Conservation (phyloP, 2,888 invertebrate genomes). For the Lasiommata megera region DNA sequence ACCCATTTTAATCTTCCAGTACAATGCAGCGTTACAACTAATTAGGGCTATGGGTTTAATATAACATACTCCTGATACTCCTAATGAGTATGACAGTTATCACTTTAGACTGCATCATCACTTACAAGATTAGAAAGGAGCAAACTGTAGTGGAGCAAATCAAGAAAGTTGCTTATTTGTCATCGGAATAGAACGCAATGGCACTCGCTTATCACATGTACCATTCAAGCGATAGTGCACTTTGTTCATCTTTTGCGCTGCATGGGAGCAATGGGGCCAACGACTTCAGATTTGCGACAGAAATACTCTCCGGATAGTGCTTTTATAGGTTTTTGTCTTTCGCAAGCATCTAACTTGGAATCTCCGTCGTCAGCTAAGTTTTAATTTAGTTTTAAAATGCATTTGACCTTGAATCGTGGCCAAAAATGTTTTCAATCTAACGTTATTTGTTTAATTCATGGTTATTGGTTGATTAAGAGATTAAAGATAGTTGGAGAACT, state of each 20-base stretch:
- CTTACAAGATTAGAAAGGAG: no score
- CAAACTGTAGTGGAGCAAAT: no score
- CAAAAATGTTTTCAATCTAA: neutral
- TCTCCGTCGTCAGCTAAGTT: conserved; percentile 12
- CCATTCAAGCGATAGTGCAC: conserved; percentile 21
- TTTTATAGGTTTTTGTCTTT: conserved; percentile 21
- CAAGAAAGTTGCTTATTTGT: no score
- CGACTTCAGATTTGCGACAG: conserved; percentile 45
- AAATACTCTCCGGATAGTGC: conserved; percentile 15
- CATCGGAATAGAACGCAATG: no score
- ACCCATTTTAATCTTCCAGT: no score
- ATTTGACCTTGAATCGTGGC: neutral
- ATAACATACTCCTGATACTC: no score
- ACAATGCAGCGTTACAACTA: no score
- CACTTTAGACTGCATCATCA: no score
- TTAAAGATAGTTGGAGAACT: neutral
- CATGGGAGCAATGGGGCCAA: conserved; percentile 59
- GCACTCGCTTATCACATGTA: conserved; percentile 15
- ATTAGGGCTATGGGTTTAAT: no score
- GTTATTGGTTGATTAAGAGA: neutral
- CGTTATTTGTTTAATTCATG: neutral
- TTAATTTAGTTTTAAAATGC: conserved; percentile 9
- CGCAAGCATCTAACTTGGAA: conserved; percentile 8
- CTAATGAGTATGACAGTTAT: no score
- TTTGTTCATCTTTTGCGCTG: conserved; percentile 27